Base-by-base conservation (phyloP, 2,888 invertebrate species). In the Graphium colonna region DNA sequence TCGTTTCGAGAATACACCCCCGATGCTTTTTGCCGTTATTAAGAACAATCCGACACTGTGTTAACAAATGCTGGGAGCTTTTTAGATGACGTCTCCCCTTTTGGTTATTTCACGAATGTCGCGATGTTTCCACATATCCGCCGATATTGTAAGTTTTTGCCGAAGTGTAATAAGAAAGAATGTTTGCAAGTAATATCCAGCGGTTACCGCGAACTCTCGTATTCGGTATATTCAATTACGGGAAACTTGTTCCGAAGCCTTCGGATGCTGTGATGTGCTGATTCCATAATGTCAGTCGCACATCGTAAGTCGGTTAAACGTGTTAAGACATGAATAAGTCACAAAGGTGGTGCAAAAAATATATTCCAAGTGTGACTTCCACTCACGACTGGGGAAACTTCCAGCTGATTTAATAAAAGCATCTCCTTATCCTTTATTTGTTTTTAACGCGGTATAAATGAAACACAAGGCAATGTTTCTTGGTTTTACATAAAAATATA, bases 21-120 rank as follows among this genome's bases (percentile, higher is more conserved):
- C 46, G 41, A 18, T n/a, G 13, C 52, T 61, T 59, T 60, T 60
- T 63, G 48, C 55, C 18, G 46, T 54, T 55, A 51, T 51, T 50
- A 55, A 51, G 33, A 54, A 67, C 73, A 69, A 77, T 65, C 77
- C 75, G 62, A 63, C 65, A 64, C 63, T 68, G 73, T 80, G 80
- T 80, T 80, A 76, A 75, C 78, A 78, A 79, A 79, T 69, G 71
- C 66, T 76, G 77, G 75, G 71, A 75, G 67, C 60, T 61, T 62
- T 60, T 63, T 63, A 57, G 49, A 28, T 40, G 51, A 57, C 50
- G 56, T 52, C 52, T 41, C 28, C 43, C 45, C 31, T 8, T 44
- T 59, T 33, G 53, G 50, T 57, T 62, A 65, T 55, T 57, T 53
- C 50, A 33, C 26, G 51, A 52, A 56, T 49, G 61, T 58, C 63